Base-by-base conservation (phyloP, 2,113 vertebrate species). In the Urocynchramus pylzowi region DNA sequence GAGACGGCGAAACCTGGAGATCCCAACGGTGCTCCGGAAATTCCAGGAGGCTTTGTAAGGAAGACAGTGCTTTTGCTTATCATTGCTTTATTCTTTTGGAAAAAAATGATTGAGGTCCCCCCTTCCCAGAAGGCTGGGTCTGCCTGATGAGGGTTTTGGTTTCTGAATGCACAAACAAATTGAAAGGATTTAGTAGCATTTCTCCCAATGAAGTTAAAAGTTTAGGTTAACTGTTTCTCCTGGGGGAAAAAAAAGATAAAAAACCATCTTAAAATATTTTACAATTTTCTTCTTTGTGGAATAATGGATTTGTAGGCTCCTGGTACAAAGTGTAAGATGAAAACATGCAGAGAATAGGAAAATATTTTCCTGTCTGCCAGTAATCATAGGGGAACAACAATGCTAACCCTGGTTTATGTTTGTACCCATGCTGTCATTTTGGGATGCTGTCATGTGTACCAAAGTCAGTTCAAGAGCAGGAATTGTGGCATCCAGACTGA, bases 21-120 rank as follows among this genome's bases (percentile, higher is more conserved):
- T 97, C 49, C 99, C 99, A 19, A 98, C 98, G 30, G 96, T 98
- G 75, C 93, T 99, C 77, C 99, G 98, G 95, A 99, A 99, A 76
- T 99, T 99, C 97, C 98, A 97, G 96, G 99, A 99, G 89, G 98
- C 98, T 92, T 99, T 99, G 99, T 99, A 96, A 98, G 97, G 42
- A 88, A 73, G 31, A 82, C 15, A 53, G 6, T 47, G 60, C 24
- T 83, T 77, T 73, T 74, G 15, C 13, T 68, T 73, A 15, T 53
- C 68, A 16, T 16, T 52, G 47, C 27, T 91, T 63, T 59, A 28
- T 3, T 69, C 11, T 27, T 77, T 35, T 59, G 21, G 18, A 21
- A 47, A 54, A 44, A 57, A 64, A 83, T 7, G 0, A 24, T 16
- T 16, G 22, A 50, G 9, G 17, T 47, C 1, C 11, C 49, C 3